Conservation (phyloP, 2,113 vertebrate species). For the Glareola pratincola region DNA sequence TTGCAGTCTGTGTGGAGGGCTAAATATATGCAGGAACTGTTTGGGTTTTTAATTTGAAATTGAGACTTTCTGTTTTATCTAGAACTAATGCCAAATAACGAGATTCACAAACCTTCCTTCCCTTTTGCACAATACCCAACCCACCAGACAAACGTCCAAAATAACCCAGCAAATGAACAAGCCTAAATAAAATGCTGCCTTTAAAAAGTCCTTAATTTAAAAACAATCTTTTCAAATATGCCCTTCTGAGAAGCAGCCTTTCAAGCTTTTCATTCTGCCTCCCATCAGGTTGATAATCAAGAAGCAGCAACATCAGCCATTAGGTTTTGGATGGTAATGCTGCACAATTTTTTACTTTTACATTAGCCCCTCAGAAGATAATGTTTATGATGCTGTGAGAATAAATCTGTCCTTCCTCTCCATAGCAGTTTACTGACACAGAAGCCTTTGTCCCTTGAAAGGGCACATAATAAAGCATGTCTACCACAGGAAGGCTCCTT, state of each 20-base stretch:
- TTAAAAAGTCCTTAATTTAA: conserved; percentile 3
- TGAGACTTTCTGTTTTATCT: background rate
- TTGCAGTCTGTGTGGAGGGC: background rate
- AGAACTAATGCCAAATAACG: background rate
- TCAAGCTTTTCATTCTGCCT: conserved; percentile 27
- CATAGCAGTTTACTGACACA: conserved; percentile 59
- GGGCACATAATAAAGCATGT: conserved; percentile 73
- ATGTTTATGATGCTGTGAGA: conserved; percentile 56
- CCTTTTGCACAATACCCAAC: background rate
- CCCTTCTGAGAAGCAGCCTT: background rate
- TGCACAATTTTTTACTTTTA: conserved; percentile 42
- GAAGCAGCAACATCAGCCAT: background rate
- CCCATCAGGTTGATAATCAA: background rate
- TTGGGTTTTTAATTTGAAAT: background rate
- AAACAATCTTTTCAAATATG: background rate
- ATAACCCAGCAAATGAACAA: background rate
- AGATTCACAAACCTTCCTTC: background rate
- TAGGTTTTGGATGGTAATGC: conserved; percentile 2
- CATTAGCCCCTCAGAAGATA: conserved; percentile 54
- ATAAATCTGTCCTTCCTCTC: conserved; percentile 51
- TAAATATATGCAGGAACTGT: background rate
- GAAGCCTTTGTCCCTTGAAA: conserved; percentile 72
- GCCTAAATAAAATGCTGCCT: background rate
- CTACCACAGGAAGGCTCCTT: conserved; percentile 72
- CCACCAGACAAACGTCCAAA: background rate